These are phyloP conservation scores for Bolinopsis microptera DNA, from an alignment of 37 sponge, comb jelly and placozoan species.

Conservation along the genomic window DNA sequence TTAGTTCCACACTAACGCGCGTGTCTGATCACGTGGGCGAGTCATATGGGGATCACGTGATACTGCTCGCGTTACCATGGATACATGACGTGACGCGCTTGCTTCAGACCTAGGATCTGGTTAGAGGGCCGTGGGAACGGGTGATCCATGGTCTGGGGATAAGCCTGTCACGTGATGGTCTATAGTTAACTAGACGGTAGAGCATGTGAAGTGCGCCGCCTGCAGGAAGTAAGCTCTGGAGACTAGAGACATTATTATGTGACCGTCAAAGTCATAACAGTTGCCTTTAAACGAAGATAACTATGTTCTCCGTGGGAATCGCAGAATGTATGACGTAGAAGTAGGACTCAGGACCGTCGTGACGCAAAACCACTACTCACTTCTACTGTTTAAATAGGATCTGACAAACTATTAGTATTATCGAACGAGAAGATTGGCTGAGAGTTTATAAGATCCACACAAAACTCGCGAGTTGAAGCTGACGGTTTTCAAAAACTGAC, in stretches of 20 bases:
- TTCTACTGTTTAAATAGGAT: no score
- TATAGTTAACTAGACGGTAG: background rate
- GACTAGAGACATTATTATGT: background rate
- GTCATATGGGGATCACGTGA: constrained; percentile 16
- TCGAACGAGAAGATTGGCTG: no score
- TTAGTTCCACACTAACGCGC: constrained; percentile 57
- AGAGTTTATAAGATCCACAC: no score
- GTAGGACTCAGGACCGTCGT: no score
- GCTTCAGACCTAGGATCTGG: constrained; percentile 33
- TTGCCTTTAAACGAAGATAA: background rate
- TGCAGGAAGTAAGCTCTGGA: background rate
- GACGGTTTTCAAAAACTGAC: no score
- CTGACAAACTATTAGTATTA: no score
- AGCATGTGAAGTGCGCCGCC: background rate
- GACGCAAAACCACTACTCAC: no score
- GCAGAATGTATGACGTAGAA: no score
- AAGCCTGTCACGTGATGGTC: constrained; percentile 10
- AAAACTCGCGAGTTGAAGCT: no score
- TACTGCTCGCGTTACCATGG: constrained; percentile 12
- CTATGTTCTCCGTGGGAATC: background rate
- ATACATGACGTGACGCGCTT: background rate
- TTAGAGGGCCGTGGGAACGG: constrained; percentile 38
- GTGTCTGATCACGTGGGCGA: background rate
- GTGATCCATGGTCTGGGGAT: background rate
- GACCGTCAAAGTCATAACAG: background rate